These are phyloP conservation scores for Catocala nupta DNA, from an alignment of 2,888 invertebrate genomes.

Conservation along the genomic window DNA sequence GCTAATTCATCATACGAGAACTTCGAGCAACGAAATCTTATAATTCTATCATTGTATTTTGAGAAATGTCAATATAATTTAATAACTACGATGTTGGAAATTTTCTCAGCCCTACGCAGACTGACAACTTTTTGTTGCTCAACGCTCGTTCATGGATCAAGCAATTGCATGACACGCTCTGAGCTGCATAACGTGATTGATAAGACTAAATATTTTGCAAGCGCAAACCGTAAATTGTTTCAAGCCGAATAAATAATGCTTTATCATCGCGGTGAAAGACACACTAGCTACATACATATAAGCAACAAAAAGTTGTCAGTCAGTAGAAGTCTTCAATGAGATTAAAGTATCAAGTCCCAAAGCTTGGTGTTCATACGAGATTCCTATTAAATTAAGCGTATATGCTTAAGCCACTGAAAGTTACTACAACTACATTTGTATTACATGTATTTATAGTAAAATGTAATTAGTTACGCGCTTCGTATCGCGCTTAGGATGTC, in stretches of 20 bases:
- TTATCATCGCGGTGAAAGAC: too few species aligned
- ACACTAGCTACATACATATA: too few species aligned
- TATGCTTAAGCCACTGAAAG: constrained; percentile 61
- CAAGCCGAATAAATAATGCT: too few species aligned
- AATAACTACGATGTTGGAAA: too few species aligned
- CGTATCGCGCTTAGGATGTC: constrained; percentile 37
- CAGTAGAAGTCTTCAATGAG: constrained; percentile 33
- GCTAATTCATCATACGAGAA: constrained; percentile 28
- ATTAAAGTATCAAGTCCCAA: constrained; percentile 41
- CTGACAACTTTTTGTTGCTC: too few species aligned
- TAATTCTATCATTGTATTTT: constrained; percentile 21
- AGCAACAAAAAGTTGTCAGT: constrained; percentile 16
- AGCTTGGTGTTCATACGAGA: constrained; percentile 49
- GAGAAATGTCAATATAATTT: not conserved
- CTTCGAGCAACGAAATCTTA: constrained; percentile 14
- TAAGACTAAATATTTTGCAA: too few species aligned
- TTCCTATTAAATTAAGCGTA: constrained; percentile 53
- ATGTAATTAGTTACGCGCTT: constrained; percentile 44
- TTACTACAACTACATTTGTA: constrained; percentile 60
- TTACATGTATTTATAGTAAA: constrained; percentile 51
- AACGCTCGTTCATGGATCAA: too few species aligned
- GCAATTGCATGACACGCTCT: too few species aligned
- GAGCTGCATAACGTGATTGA: too few species aligned
- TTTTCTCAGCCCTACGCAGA: too few species aligned
- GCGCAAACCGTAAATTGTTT: too few species aligned